phyloP scores from a whole-genome alignment of 1,140 invertebrate genomes.

The Habropoda laboriosa region DNA sequence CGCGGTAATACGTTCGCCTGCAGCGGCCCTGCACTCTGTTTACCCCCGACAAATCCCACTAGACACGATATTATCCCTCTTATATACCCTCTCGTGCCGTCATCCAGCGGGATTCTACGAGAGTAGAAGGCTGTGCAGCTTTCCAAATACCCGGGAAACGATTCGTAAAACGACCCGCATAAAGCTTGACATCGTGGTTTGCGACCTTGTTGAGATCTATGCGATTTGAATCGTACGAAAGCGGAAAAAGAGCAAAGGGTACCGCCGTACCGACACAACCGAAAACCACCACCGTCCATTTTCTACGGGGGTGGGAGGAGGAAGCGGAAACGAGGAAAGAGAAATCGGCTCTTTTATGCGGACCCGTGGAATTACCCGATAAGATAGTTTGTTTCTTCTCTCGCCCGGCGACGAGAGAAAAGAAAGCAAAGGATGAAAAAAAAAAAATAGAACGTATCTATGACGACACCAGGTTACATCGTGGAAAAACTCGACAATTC shows the following conservation, averaged over 20 bases:
- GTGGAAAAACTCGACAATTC: not conserved
- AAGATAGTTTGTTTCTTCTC: not conserved
- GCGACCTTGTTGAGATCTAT: constrained; percentile 54
- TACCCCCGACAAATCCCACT: constrained; percentile 69
- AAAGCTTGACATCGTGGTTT: constrained; percentile 55
- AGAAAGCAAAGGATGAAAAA: not conserved
- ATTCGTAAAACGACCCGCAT: constrained; percentile 50
- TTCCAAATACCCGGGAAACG: constrained; percentile 47
- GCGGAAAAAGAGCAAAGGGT: constrained; percentile 10
- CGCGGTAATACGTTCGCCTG: constrained; percentile 66
- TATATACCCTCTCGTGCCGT: constrained; percentile 58
- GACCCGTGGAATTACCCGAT: constrained; percentile 1
- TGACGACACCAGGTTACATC: not conserved
- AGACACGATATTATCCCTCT: constrained; percentile 69
- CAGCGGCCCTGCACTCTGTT: constrained; percentile 65
- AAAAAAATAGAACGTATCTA: not conserved
- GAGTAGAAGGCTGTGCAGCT: constrained; percentile 37
- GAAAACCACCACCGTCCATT: not conserved
- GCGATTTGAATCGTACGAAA: constrained; percentile 54
- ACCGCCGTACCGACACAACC: no score
- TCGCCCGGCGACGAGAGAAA: no score
- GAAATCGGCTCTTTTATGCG: not conserved
- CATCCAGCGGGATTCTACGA: constrained; percentile 57
- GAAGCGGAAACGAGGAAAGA: not conserved
- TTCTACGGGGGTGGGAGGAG: no score